Conservation (phyloP, 2,888 invertebrate genomes). For the Exocentrus adspersus region DNA sequence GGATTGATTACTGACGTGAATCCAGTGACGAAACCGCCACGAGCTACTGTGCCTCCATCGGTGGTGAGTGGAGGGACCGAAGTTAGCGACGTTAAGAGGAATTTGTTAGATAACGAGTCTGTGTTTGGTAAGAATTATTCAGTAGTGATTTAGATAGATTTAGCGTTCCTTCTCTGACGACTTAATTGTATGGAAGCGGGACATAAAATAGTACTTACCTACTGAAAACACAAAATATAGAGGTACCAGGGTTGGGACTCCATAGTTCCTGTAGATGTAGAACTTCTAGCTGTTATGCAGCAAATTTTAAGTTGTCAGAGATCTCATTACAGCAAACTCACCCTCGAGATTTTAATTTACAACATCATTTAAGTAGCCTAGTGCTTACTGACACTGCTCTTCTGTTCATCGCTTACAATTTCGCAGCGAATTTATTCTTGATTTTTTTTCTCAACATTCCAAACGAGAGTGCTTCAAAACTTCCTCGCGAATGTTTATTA, state of each 20-base stretch:
- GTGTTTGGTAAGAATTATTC: conserved; percentile 69
- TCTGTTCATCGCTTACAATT: background rate
- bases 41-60: conserved; percentile 79
- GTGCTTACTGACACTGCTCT: background rate
- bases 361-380: background rate
- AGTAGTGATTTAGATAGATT: too few relatives aligned
- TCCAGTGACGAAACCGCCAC: conserved; percentile 84
- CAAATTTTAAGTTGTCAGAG: too few relatives aligned
- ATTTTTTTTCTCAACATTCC: background rate
- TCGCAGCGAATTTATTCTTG: background rate
- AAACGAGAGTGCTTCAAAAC: background rate
- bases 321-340: too few relatives aligned
- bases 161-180: too few relatives aligned
- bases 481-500: background rate
- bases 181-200: too few relatives aligned
- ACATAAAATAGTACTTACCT: too few relatives aligned
- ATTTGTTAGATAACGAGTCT: conserved; percentile 82
- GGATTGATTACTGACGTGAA: conserved; percentile 85
- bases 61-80: conserved; percentile 80
- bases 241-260: too few relatives aligned
- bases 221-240: too few relatives aligned
- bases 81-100: conserved; percentile 84
- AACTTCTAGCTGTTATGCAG: too few relatives aligned
- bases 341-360: background rate
- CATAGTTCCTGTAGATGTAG: too few relatives aligned